Base-by-base conservation (phyloP, 2,888 invertebrate species). In the Caenorhabditis doughertyi region DNA sequence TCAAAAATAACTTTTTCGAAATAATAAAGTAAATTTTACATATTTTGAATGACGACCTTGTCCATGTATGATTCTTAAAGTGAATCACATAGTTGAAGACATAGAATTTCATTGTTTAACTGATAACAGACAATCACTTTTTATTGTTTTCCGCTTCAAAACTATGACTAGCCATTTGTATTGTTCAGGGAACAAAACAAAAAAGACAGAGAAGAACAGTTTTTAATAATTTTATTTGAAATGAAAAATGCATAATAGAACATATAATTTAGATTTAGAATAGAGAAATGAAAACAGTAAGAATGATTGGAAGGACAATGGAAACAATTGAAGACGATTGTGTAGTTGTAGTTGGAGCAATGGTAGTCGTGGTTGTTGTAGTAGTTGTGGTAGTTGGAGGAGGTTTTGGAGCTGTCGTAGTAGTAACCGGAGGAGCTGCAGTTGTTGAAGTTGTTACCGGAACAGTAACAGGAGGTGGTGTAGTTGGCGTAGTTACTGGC, bases 301-400 rank as follows among this genome's bases (percentile, higher is more conserved):
- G 39, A 9, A 79, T 7, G 21, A 56, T 27, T 18, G 79, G 79
- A 21, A 71, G 18, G 39, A 39, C 55, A n/a, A 64, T 21, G 11
- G 79, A 71, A 64, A 71, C 27, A 32, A 58, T 18, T 7, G 79
- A 71, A 39, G 79, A 70, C 13, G 64, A 77, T n/a, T 77, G 58
- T 11, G 73, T 73, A 0, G 73, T 18, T 3, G 73, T 73, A 9
- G n/a, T 55, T 2, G 73, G 73, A 13, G 58, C 13, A 25, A 47
- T 58, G 0, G 70, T 70, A 0, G 58, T 58, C 32, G 68, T 21
- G 13, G 53, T 60, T 32, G 58, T 62, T 13, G 53, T 27, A 35
- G 58, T 23, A 11, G 18, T n/a, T 25, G 23, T 23, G 29, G 73
- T 42, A 3, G 29, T 7, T 42, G 42, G 44, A 23, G 44, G 32